Evolutionary conservation across 2,888 invertebrate genomes (phyloP), one percentile per base, ranked within the genome.

Genomic region (Anarsia innoxiella): DNA sequence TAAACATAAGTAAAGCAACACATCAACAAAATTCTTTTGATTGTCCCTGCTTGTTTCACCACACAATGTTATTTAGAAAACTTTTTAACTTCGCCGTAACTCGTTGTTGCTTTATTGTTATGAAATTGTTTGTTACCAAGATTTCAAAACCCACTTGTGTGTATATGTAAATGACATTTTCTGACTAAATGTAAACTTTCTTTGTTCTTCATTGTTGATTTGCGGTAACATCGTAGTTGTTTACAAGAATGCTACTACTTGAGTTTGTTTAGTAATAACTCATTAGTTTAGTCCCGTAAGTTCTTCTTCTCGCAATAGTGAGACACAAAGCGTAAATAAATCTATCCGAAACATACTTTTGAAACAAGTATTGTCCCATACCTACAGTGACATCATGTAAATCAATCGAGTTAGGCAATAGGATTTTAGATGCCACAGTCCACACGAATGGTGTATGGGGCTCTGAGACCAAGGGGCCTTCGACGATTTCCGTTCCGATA

Each of bases 171-270:
- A 68, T 70, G 65, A 59, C 62, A 66, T 68, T 73, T 72, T 75
- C 74, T 64, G 68, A 68, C 72, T 66, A 72, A 71, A 70, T 70
- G 76, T 74, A 80, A 79, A 80, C 80, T 67, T 55, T 64, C 78
- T 77, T 82, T 80, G 80, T 80, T 78, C 73, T 59, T 51, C 44
- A 47, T 55, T 61, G 68, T 68, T 56, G 51, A 54, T 53, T 69
- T 68, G 62, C 55, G 53, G 67, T 62, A 63, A 67, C 59, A 66
- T 46, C 51, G 47, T 50, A 53, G 55, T 64, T 66, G 66, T 70
- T 68, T 68, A 66, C 53, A 53, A 30, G 42, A 25, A 39, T 39
- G 33, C 37, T 26, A 35, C 39, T 35, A 15, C 39, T 37, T 31
- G 35, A 44, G 40, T 52, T 56, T 30, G 31, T 39, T 39, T 36